Conservation (phyloP, 2,888 invertebrate species). For the Philereme vetulata region DNA sequence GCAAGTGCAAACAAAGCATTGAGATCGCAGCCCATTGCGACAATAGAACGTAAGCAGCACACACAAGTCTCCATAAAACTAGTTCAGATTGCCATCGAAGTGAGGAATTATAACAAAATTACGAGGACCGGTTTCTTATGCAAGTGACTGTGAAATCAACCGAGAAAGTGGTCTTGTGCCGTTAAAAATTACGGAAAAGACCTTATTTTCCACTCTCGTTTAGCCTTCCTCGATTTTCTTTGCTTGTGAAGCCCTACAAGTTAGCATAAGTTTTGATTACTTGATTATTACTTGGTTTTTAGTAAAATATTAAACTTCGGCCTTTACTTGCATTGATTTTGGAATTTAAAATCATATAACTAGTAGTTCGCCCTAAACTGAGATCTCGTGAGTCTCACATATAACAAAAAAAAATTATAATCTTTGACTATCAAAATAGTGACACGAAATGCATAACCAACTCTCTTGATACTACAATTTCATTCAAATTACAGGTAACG, state of each 20-base stretch:
- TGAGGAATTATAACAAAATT: constrained; percentile 38
- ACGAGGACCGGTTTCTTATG: constrained; percentile 39
- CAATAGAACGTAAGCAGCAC: constrained; percentile 6
- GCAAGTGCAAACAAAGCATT: constrained; percentile 4
- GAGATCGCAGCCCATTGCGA: constrained; percentile 5
- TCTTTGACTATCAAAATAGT: too few species aligned
- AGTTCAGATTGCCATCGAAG: constrained; percentile 13
- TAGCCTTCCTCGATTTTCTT: constrained; percentile 20
- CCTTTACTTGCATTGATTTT: too few species aligned
- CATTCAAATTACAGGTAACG: too few species aligned
- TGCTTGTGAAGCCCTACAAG: constrained; percentile 9
- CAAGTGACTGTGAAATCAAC: constrained; percentile 40
- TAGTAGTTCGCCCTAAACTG: too few species aligned
- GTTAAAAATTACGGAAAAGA: constrained; percentile 43
- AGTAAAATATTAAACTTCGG: background rate
- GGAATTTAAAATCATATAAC: too few species aligned
- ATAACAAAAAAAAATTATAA: too few species aligned
- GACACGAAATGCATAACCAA: too few species aligned
- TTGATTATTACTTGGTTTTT: background rate
- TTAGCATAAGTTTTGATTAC: background rate
- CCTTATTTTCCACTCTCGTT: constrained; percentile 34
- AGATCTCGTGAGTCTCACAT: too few species aligned
- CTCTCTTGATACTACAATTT: too few species aligned
- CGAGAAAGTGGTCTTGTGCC: constrained; percentile 42
- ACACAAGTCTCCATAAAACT: background rate